A percentile compares a stretch with the other conserved stretches of the same genome.
These are phyloP conservation scores for Siderastrea siderea DNA, from an alignment of 92 coral and sea anemone genomes.

Conservation along the genomic window DNA sequence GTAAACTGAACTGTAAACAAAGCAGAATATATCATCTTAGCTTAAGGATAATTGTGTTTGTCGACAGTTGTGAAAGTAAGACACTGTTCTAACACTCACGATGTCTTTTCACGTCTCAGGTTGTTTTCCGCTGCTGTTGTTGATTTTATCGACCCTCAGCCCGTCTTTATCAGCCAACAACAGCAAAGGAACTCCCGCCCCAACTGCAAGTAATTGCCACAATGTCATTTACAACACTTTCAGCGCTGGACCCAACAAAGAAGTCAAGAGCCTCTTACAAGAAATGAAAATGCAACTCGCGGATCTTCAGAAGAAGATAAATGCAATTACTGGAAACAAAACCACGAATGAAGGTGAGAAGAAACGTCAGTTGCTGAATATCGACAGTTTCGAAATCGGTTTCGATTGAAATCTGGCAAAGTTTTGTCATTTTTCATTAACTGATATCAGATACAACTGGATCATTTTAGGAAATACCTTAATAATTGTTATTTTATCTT, in stretches of 20 bases:
- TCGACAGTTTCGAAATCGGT: too few species aligned
- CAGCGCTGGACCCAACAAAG: constrained; percentile 6
- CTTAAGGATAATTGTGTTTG: too few species aligned
- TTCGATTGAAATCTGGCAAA: too few species aligned
- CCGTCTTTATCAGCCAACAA: not conserved
- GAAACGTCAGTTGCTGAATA: too few species aligned
- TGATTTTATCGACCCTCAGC: not conserved
- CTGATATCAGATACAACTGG: too few species aligned
- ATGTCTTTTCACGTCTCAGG: not conserved
- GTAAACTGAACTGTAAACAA: not conserved
- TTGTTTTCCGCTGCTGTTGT: not conserved
- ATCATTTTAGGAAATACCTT: too few species aligned
- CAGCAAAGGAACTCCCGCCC: not conserved
- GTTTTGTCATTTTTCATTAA: too few species aligned
- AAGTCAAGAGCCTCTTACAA: not conserved
- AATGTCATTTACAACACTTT: constrained; percentile 16
- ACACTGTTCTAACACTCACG: not conserved
- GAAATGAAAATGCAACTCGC: constrained; percentile 13
- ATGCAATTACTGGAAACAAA: not conserved
- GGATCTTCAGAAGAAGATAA: not conserved
- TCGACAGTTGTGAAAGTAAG: not conserved
- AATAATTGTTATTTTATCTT: too few species aligned
- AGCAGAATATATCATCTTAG: not conserved
- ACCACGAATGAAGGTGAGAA: not conserved
- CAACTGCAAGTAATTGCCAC: not conserved